These are phyloP conservation scores for Actinemys pallida DNA, from an alignment of 2,113 vertebrate species.

Conservation along the genomic window DNA sequence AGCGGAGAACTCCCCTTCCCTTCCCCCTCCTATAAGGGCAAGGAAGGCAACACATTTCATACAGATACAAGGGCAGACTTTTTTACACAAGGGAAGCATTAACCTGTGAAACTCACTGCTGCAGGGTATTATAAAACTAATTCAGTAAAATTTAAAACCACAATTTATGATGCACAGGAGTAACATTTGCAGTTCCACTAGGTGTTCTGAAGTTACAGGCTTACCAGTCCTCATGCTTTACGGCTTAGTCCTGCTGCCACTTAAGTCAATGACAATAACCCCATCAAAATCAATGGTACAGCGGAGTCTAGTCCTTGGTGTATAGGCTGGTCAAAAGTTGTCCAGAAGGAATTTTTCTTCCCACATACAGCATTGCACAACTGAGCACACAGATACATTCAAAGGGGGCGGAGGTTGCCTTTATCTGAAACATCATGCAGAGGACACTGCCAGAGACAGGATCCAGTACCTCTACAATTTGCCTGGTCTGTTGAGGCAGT, in stretches of 20 bases:
- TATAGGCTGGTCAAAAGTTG: neutral
- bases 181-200: neutral
- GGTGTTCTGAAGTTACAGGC: neutral
- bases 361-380: neutral
- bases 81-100: neutral
- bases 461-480: neutral
- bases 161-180: neutral
- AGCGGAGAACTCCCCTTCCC: neutral
- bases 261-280: neutral
- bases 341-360: neutral
- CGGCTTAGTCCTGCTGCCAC: neutral
- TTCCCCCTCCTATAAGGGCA: neutral
- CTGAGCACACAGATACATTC: neutral
- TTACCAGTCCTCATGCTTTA: neutral
- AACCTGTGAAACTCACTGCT: neutral
- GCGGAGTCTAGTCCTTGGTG: neutral
- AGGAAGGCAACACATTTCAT: neutral
- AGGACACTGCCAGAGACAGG: neutral
- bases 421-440: neutral
- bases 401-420: neutral
- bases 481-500: neutral
- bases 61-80: neutral
- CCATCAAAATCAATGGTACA: neutral
- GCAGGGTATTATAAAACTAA: neutral
- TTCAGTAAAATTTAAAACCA: neutral